A percentile compares a stretch with the other conserved stretches of the same genome.
Conservation (phyloP, 2,888 invertebrate genomes). For the Punctoribates punctum region DNA sequence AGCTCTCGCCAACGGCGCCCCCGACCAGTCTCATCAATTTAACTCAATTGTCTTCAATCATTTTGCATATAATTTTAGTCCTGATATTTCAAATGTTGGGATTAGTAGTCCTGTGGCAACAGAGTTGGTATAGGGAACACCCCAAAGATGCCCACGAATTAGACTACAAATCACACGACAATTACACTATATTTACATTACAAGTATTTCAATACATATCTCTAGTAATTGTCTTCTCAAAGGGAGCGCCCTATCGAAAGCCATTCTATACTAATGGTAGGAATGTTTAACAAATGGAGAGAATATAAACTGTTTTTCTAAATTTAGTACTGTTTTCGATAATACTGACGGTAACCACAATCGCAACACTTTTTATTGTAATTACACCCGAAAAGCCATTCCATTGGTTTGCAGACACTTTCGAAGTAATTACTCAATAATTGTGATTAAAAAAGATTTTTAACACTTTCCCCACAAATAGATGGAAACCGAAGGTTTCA, state of each 20-base stretch:
- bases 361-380: slow-evolving; percentile 61
- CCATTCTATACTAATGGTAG: slow-evolving; percentile 61
- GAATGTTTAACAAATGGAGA: slow-evolving; percentile 35
- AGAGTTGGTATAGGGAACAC: slow-evolving; percentile 60
- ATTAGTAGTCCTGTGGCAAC: slow-evolving; percentile 62
- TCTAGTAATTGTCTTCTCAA: slow-evolving; percentile 74
- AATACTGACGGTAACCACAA: slow-evolving; percentile 60
- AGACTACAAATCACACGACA: slow-evolving; percentile 67
- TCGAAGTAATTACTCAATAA: slow-evolving; percentile 49
- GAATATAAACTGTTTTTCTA: slow-evolving; percentile 43
- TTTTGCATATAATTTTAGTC: slow-evolving; percentile 64
- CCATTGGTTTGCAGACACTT: slow-evolving; percentile 50
- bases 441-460: background rate
- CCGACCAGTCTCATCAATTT: slow-evolving; percentile 60
- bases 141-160: slow-evolving; percentile 58
- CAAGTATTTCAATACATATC: slow-evolving; percentile 74
- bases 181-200: slow-evolving; percentile 71
- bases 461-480: slow-evolving; percentile 25
- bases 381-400: slow-evolving; percentile 54
- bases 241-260: slow-evolving; percentile 70
- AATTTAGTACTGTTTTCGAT: slow-evolving; percentile 61
- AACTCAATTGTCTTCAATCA: slow-evolving; percentile 66
- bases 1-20: slow-evolving; percentile 52
- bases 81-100: slow-evolving; percentile 62
- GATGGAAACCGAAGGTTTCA: slow-evolving; percentile 51